Evolutionary conservation across 2,113 vertebrate genomes (phyloP).

Genomic region (Osmerus mordax): DNA sequence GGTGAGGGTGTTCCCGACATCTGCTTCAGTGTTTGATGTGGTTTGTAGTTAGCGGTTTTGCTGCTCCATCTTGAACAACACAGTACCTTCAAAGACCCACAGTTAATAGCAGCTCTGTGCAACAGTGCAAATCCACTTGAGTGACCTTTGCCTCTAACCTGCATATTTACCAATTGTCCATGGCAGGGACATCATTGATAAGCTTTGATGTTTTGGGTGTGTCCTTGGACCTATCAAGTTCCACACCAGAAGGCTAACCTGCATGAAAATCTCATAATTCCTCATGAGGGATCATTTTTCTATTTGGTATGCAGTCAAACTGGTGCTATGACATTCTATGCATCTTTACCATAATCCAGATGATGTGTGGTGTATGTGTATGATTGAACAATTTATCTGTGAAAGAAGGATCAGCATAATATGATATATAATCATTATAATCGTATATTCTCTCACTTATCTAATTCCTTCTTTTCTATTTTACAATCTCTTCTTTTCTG

Average conservation of each 20-base stretch:
- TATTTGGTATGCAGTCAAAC: conserved; percentile 50
- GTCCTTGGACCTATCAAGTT: too few relatives aligned
- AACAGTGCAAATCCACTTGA: too few relatives aligned
- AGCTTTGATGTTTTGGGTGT: too few relatives aligned
- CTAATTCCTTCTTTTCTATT: too few relatives aligned
- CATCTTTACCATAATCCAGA: conserved; percentile 27
- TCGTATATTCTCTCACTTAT: too few relatives aligned
- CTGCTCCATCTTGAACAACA: background rate
- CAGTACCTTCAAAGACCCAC: background rate
- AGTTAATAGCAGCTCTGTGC: background rate
- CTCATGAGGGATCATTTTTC: conserved; percentile 25
- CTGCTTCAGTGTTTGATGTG: background rate
- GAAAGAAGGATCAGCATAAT: background rate
- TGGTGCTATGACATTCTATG: conserved; percentile 58
- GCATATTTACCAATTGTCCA: too few relatives aligned
- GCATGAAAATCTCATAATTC: conserved; percentile 15
- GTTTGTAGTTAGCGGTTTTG: too few relatives aligned
- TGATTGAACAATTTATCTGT: background rate
- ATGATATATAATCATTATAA: too few relatives aligned
- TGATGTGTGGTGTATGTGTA: conserved; percentile 23
- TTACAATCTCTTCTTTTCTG: too few relatives aligned
- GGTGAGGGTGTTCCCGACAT: background rate
- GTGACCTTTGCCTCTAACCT: too few relatives aligned
- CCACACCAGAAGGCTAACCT: background rate
- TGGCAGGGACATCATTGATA: too few relatives aligned